Percentiles rank a stretch among this genome's conserved stretches.
These are phyloP conservation scores for Callinectes sapidus DNA, from an alignment of 2,888 invertebrate species.

Conservation along the genomic window DNA sequence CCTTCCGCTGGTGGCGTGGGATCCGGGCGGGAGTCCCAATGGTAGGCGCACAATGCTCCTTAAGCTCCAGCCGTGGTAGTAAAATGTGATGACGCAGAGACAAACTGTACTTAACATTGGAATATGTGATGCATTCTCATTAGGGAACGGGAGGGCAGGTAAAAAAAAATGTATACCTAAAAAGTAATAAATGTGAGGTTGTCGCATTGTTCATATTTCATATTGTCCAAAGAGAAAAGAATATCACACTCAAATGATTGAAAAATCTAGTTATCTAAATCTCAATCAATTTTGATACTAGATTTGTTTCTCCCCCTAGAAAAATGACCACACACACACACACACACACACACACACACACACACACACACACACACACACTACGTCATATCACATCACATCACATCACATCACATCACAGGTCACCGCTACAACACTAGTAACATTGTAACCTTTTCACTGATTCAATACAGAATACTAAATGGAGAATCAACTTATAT, in stretches of 20 bases:
- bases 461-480: background rate
- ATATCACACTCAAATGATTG: background rate
- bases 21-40: background rate
- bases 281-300: background rate
- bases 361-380: constrained; percentile 23
- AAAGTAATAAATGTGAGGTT: background rate
- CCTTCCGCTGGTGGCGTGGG: background rate
- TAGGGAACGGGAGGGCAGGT: background rate
- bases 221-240: background rate
- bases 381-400: too few species aligned
- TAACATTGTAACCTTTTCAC: background rate
- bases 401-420: constrained; percentile 15
- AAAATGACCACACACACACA: background rate
- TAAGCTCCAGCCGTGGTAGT: background rate
- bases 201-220: background rate
- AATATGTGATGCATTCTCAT: background rate
- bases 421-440: background rate
- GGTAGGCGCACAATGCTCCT: background rate
- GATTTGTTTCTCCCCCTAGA: background rate
- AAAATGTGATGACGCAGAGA: constrained; percentile 1
- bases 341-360: constrained; percentile 25
- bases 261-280: background rate
- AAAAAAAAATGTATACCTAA: background rate
- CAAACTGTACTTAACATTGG: background rate
- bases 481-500: background rate